These are phyloP conservation scores for Isurus oxyrinchus DNA, from an alignment of 2,113 vertebrate genomes.

Conservation along the genomic window DNA sequence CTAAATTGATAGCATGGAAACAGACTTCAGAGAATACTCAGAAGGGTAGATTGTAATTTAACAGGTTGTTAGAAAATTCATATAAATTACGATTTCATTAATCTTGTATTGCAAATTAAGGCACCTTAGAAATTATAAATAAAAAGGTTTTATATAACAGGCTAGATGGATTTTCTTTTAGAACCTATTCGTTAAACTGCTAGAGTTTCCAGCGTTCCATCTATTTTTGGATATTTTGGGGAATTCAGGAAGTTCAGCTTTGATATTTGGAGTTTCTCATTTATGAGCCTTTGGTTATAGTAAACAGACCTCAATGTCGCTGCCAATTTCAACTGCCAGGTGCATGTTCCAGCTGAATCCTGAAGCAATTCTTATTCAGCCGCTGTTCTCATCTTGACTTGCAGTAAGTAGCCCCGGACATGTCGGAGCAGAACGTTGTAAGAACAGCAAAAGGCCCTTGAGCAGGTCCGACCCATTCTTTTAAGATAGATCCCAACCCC, in stretches of 20 bases:
- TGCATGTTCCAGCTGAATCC: conserved; percentile 9
- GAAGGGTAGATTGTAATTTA: background rate
- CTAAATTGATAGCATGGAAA: background rate
- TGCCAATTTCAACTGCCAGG: background rate
- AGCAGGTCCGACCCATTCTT: background rate
- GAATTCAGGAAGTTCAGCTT: conserved; percentile 14
- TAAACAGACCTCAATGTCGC: background rate
- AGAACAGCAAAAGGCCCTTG: background rate
- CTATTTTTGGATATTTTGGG: background rate
- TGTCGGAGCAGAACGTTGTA: background rate
- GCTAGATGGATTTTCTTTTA: background rate
- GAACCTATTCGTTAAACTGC: background rate
- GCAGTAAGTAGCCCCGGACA: background rate
- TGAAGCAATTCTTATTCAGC: background rate
- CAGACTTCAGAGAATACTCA: background rate
- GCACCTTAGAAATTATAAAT: background rate
- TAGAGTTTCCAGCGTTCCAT: background rate
- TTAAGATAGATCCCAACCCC: background rate
- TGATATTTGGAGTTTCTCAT: background rate
- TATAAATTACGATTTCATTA: conserved; percentile 17
- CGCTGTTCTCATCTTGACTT: background rate
- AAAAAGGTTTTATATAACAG: background rate
- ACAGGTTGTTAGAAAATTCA: conserved; percentile 15
- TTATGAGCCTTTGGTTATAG: background rate
- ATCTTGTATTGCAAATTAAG: conserved; percentile 7